These are phyloP conservation scores for Drosophila multiciliata DNA, from an alignment of 2,888 invertebrate genomes.

Conservation along the genomic window DNA sequence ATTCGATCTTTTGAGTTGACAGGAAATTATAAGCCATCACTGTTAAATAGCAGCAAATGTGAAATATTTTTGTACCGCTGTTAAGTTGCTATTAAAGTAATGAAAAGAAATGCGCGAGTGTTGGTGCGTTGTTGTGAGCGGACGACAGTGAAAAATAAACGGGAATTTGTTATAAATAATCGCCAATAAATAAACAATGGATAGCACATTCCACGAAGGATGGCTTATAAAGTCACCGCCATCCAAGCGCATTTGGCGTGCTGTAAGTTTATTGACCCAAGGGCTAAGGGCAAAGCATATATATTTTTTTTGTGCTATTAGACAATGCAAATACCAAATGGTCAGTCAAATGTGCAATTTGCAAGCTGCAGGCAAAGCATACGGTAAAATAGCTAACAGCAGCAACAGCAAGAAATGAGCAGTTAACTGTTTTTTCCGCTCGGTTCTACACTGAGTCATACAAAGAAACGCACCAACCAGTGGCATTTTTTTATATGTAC, in stretches of 20 bases:
- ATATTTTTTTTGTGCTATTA: conserved; percentile 21
- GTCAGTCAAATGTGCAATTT: conserved; percentile 50
- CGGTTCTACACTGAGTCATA: conserved; percentile 65
- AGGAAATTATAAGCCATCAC: background rate
- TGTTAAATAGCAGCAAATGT: conserved; percentile 22
- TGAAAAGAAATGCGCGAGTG: conserved; percentile 29
- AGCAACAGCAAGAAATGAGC: conserved; percentile 22
- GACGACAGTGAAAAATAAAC: conserved; percentile 40
- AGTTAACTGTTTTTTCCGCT: conserved; percentile 47
- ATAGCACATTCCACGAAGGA: conserved; percentile 89
- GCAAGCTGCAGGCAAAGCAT: conserved; percentile 39
- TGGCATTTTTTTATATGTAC: conserved; percentile 58
- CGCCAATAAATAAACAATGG: conserved; percentile 48
- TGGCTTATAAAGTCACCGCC: conserved; percentile 99
- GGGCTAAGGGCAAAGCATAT: conserved; percentile 24
- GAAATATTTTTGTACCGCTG: conserved; percentile 9
- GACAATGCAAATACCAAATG: conserved; percentile 46
- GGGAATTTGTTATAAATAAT: conserved; percentile 23
- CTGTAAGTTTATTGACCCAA: conserved; percentile 88
- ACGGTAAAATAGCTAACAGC: conserved; percentile 36
- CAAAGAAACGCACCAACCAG: conserved; percentile 51
- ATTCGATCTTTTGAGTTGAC: background rate
- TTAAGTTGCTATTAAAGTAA: conserved; percentile 3
- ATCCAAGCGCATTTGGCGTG: conserved; percentile 95
- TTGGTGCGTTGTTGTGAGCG: conserved; percentile 40